Base-by-base conservation (phyloP, 2,888 invertebrate species). In the Amorpha juglandis region DNA sequence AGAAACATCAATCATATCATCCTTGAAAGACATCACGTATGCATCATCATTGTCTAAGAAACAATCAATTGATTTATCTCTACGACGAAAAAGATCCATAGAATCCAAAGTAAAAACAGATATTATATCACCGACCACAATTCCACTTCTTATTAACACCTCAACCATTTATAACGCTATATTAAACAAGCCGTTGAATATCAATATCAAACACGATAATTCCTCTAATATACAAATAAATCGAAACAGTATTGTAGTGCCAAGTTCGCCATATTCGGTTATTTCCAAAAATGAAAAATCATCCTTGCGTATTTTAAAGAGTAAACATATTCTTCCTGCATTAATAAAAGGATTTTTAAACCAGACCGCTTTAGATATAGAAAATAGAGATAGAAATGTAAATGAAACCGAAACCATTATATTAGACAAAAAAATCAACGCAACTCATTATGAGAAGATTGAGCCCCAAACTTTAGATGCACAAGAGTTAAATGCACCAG, bases 11-110 rank as follows among this genome's bases (percentile, higher is more conserved):
- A 92, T 93, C 68, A 87, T 93, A 3, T 88, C 93, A 33, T 92
- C 92, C 27, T 77, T 93, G 66, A 92, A 92, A 77, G 93, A 93
- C 70, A 89, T 87, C 7, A 93, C 92, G 8, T 93, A 92, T 69
- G 83, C 92, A 12, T 76, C 86, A 58, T 87, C 91, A 2, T 74
- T 93, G 53, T 92, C 92, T 42, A 93, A 90, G 70, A 92, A 90
- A 69, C 92, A 92, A 73, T 91, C 91, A 3, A 83, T 91, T 50
- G 93, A 93, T 78, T 82, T 92, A 70, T 83, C 87, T 33, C 74
- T 93, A 14, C 83, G 92, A 38, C 89, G 75, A 70, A 93, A 92
- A 73, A 82, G 92, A 75, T 83, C 87, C 9, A 70, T 81, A 45
- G 65, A 70, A n/a, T 38, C 67, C 21, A n/a, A n/a, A n/a, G n/a